A percentile compares a stretch with the other conserved stretches of the same genome.
Conservation (phyloP, 2,113 vertebrate species). For the Cochlearius cochlearius region DNA sequence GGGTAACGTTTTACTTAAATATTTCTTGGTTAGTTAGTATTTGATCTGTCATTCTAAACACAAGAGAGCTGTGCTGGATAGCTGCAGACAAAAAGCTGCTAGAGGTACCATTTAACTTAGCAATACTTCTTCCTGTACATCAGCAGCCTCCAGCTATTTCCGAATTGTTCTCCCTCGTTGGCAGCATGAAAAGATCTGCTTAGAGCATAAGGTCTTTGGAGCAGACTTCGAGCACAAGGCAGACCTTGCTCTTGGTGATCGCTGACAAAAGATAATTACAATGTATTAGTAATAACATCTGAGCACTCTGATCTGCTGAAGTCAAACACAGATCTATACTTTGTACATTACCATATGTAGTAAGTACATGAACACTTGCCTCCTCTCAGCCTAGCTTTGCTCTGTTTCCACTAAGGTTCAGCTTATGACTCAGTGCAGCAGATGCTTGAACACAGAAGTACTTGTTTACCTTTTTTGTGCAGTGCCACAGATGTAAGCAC, state of each 20-base stretch:
- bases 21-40: neutral
- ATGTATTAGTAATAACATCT: neutral
- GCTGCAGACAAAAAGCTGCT: neutral
- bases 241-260: slow-evolving; percentile 1
- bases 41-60: neutral
- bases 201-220: slow-evolving; percentile 10
- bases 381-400: neutral
- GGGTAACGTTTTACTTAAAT: neutral
- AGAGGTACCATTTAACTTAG: neutral
- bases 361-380: neutral
- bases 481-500: neutral
- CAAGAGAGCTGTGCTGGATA: neutral
- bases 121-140: neutral
- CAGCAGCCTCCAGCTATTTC: neutral
- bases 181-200: slow-evolving; percentile 8
- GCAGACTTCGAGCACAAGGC: neutral
- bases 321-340: neutral
- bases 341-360: neutral
- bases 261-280: slow-evolving; percentile 23
- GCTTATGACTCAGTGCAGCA: neutral
- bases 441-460: neutral
- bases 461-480: neutral
- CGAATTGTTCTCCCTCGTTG: neutral
- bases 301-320: slow-evolving; percentile 10
- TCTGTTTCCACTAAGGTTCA: neutral